phyloP scores from a whole-genome alignment of 2,888 invertebrate species.

The Bembecia ichneumoniformis region DNA sequence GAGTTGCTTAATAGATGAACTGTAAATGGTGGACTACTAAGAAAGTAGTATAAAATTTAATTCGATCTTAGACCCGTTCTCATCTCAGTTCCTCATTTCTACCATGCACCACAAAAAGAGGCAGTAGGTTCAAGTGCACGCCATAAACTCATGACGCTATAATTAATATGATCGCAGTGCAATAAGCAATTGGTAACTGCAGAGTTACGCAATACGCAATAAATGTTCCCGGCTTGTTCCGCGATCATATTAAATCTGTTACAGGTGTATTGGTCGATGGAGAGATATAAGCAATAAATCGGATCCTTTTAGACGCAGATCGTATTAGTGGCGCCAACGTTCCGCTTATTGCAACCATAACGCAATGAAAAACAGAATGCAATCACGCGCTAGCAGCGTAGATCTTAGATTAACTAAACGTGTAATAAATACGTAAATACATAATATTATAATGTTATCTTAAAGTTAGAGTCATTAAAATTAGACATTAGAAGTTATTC shows the following conservation, averaged over 20 bases:
- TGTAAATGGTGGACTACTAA: too few relatives aligned
- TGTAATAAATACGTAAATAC: too few relatives aligned
- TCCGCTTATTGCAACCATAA: slow-evolving; percentile 25
- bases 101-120: slow-evolving; percentile 8
- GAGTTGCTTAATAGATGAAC: too few relatives aligned
- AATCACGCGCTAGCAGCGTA: background rate
- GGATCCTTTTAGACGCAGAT: slow-evolving; percentile 30
- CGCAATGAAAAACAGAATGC: background rate
- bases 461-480: too few relatives aligned
- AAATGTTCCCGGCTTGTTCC: slow-evolving; percentile 36
- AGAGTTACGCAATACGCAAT: slow-evolving; percentile 38
- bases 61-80: too few relatives aligned
- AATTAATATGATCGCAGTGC: slow-evolving; percentile 32
- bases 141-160: slow-evolving; percentile 31
- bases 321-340: slow-evolving; percentile 60
- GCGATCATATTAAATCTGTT: slow-evolving; percentile 35
- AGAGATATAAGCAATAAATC: slow-evolving; percentile 57
- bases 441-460: too few relatives aligned
- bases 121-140: slow-evolving; percentile 54
- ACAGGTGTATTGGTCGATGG: slow-evolving; percentile 49
- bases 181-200: slow-evolving; percentile 35
- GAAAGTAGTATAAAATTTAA: too few relatives aligned
- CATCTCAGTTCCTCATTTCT: too few relatives aligned
- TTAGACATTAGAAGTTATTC: too few relatives aligned
- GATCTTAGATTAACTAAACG: too few relatives aligned